phyloP scores from a whole-genome alignment of 2,113 vertebrate species.

The Melanocharis versteri region DNA sequence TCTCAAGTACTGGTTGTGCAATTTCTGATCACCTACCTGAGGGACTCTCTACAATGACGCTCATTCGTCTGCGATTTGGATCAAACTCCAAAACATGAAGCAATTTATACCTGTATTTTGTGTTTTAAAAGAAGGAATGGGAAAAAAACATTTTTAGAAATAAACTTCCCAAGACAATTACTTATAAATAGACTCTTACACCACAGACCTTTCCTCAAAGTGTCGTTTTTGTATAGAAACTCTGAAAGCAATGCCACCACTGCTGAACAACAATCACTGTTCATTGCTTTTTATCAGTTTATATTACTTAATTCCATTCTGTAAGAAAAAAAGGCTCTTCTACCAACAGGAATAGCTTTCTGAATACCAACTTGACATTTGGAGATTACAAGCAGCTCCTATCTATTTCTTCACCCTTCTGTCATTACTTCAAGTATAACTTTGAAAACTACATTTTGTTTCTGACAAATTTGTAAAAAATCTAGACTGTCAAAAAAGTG shows the following conservation, averaged over 20 bases:
- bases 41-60: slow-evolving; percentile 89
- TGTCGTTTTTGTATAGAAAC: neutral
- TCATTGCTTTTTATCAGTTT: neutral
- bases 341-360: neutral
- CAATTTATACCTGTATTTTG: slow-evolving; percentile 84
- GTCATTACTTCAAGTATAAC: neutral
- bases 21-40: slow-evolving; percentile 75
- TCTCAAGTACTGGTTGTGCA: neutral
- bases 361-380: neutral
- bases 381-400: neutral
- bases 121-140: neutral
- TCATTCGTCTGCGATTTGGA: slow-evolving; percentile 92
- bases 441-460: neutral
- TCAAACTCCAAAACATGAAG: slow-evolving; percentile 96
- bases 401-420: neutral
- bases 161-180: neutral
- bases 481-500: neutral
- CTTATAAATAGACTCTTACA: neutral
- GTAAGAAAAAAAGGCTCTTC: neutral
- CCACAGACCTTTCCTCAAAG: neutral
- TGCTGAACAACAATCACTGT: neutral
- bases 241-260: neutral
- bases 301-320: neutral
- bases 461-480: neutral
- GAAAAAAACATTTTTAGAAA: neutral